Percentiles rank a stretch among this genome's conserved stretches.
Conservation (phyloP, 2,113 vertebrate genomes). For the Anseranas semipalmata region DNA sequence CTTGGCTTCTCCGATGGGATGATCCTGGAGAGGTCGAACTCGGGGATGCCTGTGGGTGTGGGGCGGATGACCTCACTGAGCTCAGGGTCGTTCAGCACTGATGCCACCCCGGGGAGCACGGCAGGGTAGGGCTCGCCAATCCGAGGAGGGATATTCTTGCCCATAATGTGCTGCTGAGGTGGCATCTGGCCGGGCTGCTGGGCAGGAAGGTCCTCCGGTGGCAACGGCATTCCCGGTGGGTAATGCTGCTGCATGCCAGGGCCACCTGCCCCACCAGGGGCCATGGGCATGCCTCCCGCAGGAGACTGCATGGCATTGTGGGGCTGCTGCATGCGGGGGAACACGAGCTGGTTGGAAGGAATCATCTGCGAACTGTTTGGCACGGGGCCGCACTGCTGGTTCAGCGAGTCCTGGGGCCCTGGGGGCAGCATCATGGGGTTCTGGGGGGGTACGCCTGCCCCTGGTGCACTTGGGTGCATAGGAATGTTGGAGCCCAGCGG, state of each 20-base stretch:
- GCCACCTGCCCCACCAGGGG: conserved; percentile 33
- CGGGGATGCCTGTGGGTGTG: conserved; percentile 91
- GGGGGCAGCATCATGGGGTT: conserved; percentile 82
- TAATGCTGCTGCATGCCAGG: conserved; percentile 80
- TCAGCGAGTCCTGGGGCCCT: conserved; percentile 82
- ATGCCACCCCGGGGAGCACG: conserved; percentile 78
- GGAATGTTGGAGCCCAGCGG: conserved; percentile 87
- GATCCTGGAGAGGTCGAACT: conserved; percentile 97
- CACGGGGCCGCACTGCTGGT: conserved; percentile 75
- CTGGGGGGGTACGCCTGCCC: conserved; percentile 68
- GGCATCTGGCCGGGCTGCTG: conserved; percentile 81
- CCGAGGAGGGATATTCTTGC: conserved; percentile 84
- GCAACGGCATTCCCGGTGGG: conserved; percentile 79
- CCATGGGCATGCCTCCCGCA: conserved; percentile 50
- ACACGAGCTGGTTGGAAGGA: conserved; percentile 84
- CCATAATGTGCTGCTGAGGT: conserved; percentile 82
- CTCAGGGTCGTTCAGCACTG: conserved; percentile 89
- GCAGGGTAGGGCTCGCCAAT: conserved; percentile 78
- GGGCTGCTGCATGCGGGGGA: conserved; percentile 83
- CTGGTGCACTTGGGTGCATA: conserved; percentile 84
- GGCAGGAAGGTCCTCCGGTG: conserved; percentile 81
- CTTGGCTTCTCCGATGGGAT: conserved; percentile 98
- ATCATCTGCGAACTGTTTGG: conserved; percentile 88
- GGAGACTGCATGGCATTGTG: conserved; percentile 75
- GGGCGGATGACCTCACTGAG: conserved; percentile 95